These are phyloP conservation scores for Callaeas wilsoni DNA, from an alignment of 2,113 vertebrate genomes.

Conservation along the genomic window DNA sequence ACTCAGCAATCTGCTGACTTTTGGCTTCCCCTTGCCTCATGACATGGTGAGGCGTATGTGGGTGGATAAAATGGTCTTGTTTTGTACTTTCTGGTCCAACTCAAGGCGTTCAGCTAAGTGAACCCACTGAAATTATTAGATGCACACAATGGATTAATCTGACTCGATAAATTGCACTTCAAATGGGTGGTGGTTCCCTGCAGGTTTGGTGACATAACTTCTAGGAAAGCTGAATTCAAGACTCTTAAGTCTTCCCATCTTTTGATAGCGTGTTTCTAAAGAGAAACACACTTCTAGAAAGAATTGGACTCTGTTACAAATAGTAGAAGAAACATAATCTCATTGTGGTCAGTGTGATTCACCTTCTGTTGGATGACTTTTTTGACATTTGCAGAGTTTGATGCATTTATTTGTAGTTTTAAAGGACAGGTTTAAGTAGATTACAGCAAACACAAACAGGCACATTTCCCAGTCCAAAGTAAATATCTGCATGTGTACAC, in stretches of 20 bases:
- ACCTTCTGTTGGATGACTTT: not conserved
- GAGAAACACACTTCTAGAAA: not conserved
- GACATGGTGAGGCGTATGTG: conserved; percentile 3
- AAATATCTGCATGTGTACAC: not conserved
- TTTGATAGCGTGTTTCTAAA: not conserved
- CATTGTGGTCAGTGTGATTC: not conserved
- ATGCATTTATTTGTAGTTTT: not conserved
- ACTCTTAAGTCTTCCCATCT: not conserved
- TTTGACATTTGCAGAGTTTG: not conserved
- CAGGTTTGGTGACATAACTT: conserved; percentile 28
- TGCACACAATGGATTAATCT: not conserved
- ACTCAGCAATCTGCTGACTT: conserved; percentile 28
- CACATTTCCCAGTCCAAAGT: not conserved
- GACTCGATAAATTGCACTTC: not conserved
- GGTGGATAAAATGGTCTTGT: conserved; percentile 32
- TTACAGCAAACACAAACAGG: not conserved
- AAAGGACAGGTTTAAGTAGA: not conserved
- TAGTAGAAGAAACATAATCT: not conserved
- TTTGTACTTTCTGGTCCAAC: conserved; percentile 33
- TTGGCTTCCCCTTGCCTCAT: conserved; percentile 31
- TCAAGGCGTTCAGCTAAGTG: not conserved
- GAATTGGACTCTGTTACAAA: not conserved
- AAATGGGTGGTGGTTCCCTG: not conserved
- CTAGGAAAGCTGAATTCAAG: not conserved
- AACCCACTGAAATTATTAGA: not conserved